Percentiles rank a stretch among this genome's conserved stretches.
Evolutionary conservation across 2,797 vertebrate species (phyloP).

Genomic region (Ammospiza maritima): DNA sequence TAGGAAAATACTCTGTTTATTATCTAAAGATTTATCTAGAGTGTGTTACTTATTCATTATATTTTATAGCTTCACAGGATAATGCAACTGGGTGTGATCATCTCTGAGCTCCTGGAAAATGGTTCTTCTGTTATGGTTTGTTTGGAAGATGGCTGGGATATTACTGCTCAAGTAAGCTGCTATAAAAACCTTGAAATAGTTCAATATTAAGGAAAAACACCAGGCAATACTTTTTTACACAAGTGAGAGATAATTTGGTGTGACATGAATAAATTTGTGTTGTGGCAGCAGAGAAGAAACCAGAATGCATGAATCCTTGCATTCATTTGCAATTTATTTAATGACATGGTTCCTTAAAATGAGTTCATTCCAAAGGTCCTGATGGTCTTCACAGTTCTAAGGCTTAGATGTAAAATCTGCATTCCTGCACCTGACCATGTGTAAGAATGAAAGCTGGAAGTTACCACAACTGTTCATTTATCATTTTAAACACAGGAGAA

Average conservation of each 20-base stretch:
- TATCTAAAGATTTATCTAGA: neutral
- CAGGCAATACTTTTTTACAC: neutral
- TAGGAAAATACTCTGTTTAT: neutral
- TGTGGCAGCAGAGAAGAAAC: neutral
- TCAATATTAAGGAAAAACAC: neutral
- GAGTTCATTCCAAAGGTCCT: neutral
- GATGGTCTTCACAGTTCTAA: neutral
- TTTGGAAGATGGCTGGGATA: conserved; percentile 98
- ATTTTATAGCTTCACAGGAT: conserved; percentile 91
- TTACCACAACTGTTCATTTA: neutral
- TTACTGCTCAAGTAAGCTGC: conserved; percentile 91
- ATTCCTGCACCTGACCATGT: neutral
- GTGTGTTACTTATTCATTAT: neutral
- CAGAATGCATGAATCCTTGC: neutral
- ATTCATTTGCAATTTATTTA: neutral
- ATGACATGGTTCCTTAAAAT: neutral
- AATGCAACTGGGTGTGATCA: conserved; percentile 89
- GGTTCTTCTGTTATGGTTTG: conserved; percentile 96
- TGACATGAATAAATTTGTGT: neutral
- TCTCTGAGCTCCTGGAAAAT: conserved; percentile 93
- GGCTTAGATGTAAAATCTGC: neutral
- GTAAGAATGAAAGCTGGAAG: neutral
- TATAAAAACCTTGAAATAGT: neutral
- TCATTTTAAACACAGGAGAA: neutral
- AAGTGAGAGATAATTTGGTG: neutral